Conservation (phyloP, 2,888 invertebrate species). For the Agrochola circellaris region DNA sequence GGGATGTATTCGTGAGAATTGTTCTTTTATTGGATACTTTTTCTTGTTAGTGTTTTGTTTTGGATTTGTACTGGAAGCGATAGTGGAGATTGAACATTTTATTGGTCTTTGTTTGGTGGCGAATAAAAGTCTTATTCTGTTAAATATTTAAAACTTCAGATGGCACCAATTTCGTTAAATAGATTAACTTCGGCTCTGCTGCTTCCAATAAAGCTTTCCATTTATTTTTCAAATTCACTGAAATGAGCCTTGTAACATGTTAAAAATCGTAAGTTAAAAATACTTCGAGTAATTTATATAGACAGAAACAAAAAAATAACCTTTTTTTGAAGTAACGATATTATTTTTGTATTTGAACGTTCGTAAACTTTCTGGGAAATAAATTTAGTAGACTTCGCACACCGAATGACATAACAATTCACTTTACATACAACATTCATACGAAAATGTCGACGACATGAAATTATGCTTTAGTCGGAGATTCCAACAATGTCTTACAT, state of each 20-base stretch:
- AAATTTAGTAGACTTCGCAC: neutral
- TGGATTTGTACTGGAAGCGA: constrained; percentile 53
- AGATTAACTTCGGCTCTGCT: neutral
- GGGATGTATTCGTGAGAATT: constrained; percentile 73
- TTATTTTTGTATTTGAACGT: too few relatives aligned
- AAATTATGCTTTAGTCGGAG: constrained; percentile 9
- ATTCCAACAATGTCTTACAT: constrained; percentile 31
- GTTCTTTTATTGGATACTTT: constrained; percentile 69
- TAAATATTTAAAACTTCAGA: constrained; percentile 1
- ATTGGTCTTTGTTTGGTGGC: constrained; percentile 40
- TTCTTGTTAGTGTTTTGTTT: constrained; percentile 60
- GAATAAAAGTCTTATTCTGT: constrained; percentile 4
- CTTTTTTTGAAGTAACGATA: neutral
- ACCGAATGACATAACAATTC: neutral
- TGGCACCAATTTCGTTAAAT: neutral
- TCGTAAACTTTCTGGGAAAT: neutral
- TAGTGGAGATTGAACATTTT: constrained; percentile 50
- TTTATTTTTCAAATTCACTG: neutral
- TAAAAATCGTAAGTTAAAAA: neutral
- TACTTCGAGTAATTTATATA: neutral
- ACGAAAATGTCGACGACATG: neutral
- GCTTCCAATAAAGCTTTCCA: neutral
- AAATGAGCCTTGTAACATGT: too few relatives aligned
- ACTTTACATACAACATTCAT: constrained; percentile 7
- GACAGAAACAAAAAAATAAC: neutral